Evolutionary conservation across 2,113 vertebrate genomes (phyloP), one percentile per base, ranked within the genome.

Genomic region (Leucosticte australis): DNA sequence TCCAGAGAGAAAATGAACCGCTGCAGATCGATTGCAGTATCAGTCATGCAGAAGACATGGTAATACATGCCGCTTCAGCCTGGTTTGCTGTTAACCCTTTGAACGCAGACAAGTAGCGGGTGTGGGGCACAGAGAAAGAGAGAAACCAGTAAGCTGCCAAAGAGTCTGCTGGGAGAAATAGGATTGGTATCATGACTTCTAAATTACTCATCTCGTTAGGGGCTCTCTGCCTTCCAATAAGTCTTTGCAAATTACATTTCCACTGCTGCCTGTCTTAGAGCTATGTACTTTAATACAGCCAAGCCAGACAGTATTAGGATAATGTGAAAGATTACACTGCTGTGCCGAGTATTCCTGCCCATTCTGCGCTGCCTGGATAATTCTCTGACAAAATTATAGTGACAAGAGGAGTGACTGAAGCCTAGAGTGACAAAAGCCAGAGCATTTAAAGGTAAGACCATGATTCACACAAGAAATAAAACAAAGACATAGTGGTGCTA

Each of bases 1-100:
- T 98, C 98, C 97, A 98, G 97, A 93, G 90, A 97, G 97, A 98
- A 98, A 98, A 98, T 98, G 97, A 98, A 98, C 97, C 97, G 89
- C 97, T 98, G 96, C 98, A 97, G 98, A 98, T 98, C 96, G 94
- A 98, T 98, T 98, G 97, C 97, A 96, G 91, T 97, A 97, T 98
- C 97, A 97, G 98, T 98, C 98, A 98, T 98, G 98, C 97, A 98
- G 97, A 98, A 98, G 97, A 97, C 96, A 95, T 91, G 94, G 96
- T 67, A 93, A 97, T 97, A 97, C 53, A 79, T 92, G 97, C 95
- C 95, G 92, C 96, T 98, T 92, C 91, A 84, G 92, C 75, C 88
- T 94, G 92, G 83, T 96, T 95, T 97, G 63, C 33, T 68, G 77
- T 98, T 98, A 98, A 98, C 97, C 91, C 97, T 96, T 97, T 82